Evolutionary conservation across 2,797 vertebrate genomes (phyloP).

Genomic region (Channa striata): DNA sequence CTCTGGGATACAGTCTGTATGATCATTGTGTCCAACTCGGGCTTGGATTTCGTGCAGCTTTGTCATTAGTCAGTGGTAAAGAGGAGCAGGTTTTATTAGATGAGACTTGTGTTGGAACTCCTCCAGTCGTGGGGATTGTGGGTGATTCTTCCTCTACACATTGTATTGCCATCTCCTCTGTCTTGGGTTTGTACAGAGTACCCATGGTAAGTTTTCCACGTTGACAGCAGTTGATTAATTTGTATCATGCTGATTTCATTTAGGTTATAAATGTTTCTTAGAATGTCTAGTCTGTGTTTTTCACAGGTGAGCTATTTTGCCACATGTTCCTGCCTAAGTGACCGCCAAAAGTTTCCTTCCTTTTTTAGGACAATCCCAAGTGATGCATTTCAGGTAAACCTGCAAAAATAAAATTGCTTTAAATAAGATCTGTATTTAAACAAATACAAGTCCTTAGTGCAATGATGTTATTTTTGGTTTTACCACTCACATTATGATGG

Average conservation of each 20-base stretch:
- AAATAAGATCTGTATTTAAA: too few species aligned
- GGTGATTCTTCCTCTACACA: conserved; percentile 66
- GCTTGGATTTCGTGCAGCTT: conserved; percentile 72
- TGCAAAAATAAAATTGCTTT: too few species aligned
- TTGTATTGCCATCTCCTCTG: conserved; percentile 60
- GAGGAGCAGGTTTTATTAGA: conserved; percentile 34
- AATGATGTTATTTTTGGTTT: too few species aligned
- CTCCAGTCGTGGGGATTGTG: conserved; percentile 62
- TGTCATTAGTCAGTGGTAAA: conserved; percentile 62
- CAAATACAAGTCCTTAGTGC: too few species aligned
- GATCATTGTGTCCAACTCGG: conserved; percentile 73
- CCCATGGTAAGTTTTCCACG: conserved; percentile 58
- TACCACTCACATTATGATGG: too few species aligned
- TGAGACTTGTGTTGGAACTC: conserved; percentile 43
- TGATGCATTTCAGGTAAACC: conserved; percentile 75
- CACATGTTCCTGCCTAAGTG: conserved; percentile 72
- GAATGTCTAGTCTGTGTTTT: neutral
- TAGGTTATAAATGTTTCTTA: neutral
- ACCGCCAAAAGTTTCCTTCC: conserved; percentile 58
- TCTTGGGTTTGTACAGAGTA: conserved; percentile 62
- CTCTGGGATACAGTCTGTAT: conserved; percentile 48
- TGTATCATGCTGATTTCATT: neutral
- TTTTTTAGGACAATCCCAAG: conserved; percentile 80
- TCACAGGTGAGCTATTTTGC: conserved; percentile 81
- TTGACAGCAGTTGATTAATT: rapidly evolving